These are phyloP conservation scores for Eupithecia exiguata DNA, from an alignment of 2,888 invertebrate species.

Conservation along the genomic window DNA sequence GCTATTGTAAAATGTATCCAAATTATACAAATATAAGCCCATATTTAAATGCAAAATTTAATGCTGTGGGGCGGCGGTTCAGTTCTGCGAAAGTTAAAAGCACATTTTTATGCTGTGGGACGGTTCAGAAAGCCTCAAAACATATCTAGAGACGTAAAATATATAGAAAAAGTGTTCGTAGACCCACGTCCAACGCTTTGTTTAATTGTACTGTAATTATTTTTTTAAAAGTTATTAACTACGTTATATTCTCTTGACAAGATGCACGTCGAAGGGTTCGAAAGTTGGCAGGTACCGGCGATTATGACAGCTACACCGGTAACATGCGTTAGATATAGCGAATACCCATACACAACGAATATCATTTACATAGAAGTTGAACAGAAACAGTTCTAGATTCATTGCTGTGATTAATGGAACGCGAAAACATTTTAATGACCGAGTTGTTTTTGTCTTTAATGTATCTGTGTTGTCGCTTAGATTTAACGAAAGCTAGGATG, in stretches of 20 bases:
- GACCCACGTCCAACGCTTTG: background rate
- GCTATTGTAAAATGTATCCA: no score
- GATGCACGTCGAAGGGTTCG: slow-evolving; percentile 8
- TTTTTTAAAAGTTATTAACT: background rate
- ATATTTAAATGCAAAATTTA: background rate
- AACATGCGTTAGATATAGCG: slow-evolving; percentile 6
- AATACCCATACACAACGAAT: background rate
- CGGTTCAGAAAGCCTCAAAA: no score
- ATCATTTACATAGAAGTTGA: background rate
- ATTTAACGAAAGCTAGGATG: background rate
- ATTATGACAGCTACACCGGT: slow-evolving; percentile 25
- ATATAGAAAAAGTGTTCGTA: background rate
- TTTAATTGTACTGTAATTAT: background rate
- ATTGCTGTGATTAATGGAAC: background rate
- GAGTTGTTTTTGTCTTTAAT: background rate
- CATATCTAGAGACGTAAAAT: background rate
- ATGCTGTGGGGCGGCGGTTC: background rate
- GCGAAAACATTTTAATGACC: background rate
- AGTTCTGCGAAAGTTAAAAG: no score
- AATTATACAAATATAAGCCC: background rate
- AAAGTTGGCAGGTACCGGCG: slow-evolving; percentile 15
- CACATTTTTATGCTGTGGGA: no score
- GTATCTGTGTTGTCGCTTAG: background rate
- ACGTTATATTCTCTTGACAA: slow-evolving; percentile 16
- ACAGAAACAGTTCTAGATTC: background rate